Percentiles rank a stretch among this genome's conserved stretches.
Conservation (phyloP, 2,888 invertebrate species). For the Andricus curvator region DNA sequence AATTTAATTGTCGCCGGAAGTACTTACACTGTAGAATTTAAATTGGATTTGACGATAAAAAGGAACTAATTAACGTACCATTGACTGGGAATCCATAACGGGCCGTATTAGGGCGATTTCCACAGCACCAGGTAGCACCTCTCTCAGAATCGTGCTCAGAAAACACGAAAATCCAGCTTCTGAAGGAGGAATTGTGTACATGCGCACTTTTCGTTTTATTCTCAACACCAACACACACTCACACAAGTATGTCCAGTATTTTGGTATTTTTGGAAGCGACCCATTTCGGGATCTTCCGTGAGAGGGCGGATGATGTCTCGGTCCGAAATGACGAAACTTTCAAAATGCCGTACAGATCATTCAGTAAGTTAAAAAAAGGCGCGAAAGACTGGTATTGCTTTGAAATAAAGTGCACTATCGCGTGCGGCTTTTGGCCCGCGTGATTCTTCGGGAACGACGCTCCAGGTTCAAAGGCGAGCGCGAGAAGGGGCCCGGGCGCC, state of each 20-base stretch:
- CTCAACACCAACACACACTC: conserved; percentile 7
- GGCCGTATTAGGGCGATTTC: conserved; percentile 33
- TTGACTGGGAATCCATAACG: conserved; percentile 41
- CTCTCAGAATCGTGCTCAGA: background rate
- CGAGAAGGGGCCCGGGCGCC: conserved; percentile 54
- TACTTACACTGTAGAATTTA: background rate
- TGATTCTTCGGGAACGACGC: conserved; percentile 13
- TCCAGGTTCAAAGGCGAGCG: conserved; percentile 45
- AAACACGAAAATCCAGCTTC: conserved; percentile 32
- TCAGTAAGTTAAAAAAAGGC: background rate
- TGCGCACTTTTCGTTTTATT: conserved; percentile 6
- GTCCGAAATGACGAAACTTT: background rate
- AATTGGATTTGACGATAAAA: background rate
- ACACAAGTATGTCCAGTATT: conserved; percentile 25
- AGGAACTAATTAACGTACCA: conserved; percentile 19
- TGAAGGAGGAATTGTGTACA: conserved; percentile 2
- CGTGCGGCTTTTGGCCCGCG: background rate
- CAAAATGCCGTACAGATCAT: background rate
- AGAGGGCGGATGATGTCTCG: conserved; percentile 12
- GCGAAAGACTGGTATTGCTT: background rate
- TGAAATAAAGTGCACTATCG: background rate
- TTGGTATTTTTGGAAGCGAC: conserved; percentile 25
- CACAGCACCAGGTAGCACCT: conserved; percentile 31
- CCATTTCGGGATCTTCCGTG: background rate
- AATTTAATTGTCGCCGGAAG: background rate